phyloP scores from a whole-genome alignment of 2,888 invertebrate genomes.

The Pseudococcus viburni region DNA sequence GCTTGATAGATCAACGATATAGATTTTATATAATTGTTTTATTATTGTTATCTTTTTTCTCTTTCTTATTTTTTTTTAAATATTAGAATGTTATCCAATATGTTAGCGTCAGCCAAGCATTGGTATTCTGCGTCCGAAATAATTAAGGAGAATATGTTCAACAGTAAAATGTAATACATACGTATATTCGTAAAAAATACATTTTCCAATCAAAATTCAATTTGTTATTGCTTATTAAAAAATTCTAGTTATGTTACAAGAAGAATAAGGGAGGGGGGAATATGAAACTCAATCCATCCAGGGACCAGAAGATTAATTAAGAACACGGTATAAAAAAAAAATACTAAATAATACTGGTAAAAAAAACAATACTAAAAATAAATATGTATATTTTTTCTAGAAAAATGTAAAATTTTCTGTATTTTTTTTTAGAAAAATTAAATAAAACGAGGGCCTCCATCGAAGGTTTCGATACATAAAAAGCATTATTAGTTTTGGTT shows the following conservation, averaged over 20 bases:
- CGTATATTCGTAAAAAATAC: conserved; percentile 49
- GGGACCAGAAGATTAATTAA: background rate
- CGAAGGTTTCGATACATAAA: conserved; percentile 1
- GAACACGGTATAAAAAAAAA: background rate
- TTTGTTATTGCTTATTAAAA: conserved; percentile 26
- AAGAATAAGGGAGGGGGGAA: background rate
- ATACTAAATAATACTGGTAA: conserved; percentile 17
- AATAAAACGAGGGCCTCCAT: background rate
- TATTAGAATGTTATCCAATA: conserved; percentile 45
- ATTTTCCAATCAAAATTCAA: conserved; percentile 41
- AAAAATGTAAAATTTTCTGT: conserved; percentile 22
- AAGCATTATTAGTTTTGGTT: conserved; percentile 24
- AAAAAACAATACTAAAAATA: conserved; percentile 15
- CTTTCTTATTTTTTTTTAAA: conserved; percentile 7
- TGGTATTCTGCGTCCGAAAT: conserved; percentile 44
- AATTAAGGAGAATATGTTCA: conserved; percentile 22
- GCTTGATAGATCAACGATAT: conserved; percentile 17
- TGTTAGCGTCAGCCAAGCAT: conserved; percentile 8
- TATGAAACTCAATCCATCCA: background rate
- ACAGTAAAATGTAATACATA: conserved; percentile 51
- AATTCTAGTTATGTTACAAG: conserved; percentile 20
- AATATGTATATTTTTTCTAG: conserved; percentile 26
- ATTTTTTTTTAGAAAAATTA: background rate
- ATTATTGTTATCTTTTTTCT: conserved; percentile 20
- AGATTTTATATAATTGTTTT: conserved; percentile 38